phyloP scores from a whole-genome alignment of 1,140 invertebrate species.

The Trichogramma pretiosum region DNA sequence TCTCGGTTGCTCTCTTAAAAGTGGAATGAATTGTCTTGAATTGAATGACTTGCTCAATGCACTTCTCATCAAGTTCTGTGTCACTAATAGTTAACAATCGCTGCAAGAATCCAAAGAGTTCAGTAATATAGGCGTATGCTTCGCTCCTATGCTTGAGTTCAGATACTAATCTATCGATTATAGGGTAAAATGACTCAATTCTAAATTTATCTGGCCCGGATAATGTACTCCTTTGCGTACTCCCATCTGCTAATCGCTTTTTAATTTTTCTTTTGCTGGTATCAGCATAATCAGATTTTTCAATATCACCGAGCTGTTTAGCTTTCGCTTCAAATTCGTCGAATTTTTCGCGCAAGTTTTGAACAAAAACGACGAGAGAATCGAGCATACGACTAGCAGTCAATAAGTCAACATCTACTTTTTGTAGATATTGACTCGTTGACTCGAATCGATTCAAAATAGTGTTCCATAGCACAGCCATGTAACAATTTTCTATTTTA shows the following conservation, averaged over 20 bases:
- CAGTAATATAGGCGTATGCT: conserved; percentile 6
- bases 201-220: conserved; percentile 3
- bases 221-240: neutral
- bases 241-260: neutral
- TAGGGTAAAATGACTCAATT: conserved; percentile 4
- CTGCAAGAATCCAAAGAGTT: conserved; percentile 8
- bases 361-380: conserved; percentile 1
- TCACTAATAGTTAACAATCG: conserved; percentile 2
- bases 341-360: conserved; percentile 6
- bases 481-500: conserved; percentile 6
- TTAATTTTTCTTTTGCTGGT: conserved; percentile 2
- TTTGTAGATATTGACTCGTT: conserved; percentile 9
- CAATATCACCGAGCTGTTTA: conserved; percentile 5
- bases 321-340: conserved; percentile 3
- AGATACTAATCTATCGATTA: conserved; percentile 7
- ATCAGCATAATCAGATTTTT: conserved; percentile 10
- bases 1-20: too few relatives aligned
- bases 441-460: conserved; percentile 7
- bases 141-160: conserved; percentile 8
- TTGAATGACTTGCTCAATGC: too few relatives aligned
- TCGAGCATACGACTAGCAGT: conserved; percentile 2
- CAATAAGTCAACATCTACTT: conserved; percentile 8
- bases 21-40: too few relatives aligned
- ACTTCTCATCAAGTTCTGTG: too few relatives aligned
- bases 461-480: conserved; percentile 9